Base-by-base conservation (phyloP, 1,140 invertebrate genomes). In the Drosophila azteca region DNA sequence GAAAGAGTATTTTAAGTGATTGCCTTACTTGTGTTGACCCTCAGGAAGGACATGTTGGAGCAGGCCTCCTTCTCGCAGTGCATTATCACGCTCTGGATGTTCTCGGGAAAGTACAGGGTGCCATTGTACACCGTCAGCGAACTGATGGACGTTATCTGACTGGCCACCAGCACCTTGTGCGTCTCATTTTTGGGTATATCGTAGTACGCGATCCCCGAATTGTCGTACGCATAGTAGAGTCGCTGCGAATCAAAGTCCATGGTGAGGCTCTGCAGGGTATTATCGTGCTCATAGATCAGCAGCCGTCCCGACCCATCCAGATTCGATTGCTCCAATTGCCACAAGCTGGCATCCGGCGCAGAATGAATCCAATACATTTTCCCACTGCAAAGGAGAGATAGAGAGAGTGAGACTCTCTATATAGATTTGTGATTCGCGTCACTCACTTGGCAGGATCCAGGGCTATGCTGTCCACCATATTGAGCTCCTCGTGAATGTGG, bases 211-310 rank as follows among this genome's bases (percentile, higher is more conserved):
- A 97, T 94, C n/a, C 92, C 92, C 6, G 93, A 93, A 17, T 92
- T 93, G 5, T 91, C 81, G 77, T 94, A 95, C 0, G 95, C 93
- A 94, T 95, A 97, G 91, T 96, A 97, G 35, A 97, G 84, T 8
- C 94, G 92, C 31, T 93, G 84, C 0, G 92, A 91, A 54, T 93
- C 92, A 57, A 93, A 91, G 90, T 97, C 96, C 74, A 95, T 92
- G 2, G 91, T 92, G 79, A 95, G 92, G 91, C 94, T 95, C 94
- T 79, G 73, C 8, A 90, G 53, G n/a, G 64, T 81, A 20, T 82
- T 75, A 6, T 85, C 76, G 20, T 87, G 75, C 39, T 79, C 66
- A 15, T 75, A 72, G 9, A 92, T 79, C 8, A 90, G n/a, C 0
- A 45, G 13, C 1, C 91, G 87, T 0, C 54, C 62, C 0, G 90